phyloP scores from a whole-genome alignment of 2,888 invertebrate genomes.

The Oxycera nigricornis region DNA sequence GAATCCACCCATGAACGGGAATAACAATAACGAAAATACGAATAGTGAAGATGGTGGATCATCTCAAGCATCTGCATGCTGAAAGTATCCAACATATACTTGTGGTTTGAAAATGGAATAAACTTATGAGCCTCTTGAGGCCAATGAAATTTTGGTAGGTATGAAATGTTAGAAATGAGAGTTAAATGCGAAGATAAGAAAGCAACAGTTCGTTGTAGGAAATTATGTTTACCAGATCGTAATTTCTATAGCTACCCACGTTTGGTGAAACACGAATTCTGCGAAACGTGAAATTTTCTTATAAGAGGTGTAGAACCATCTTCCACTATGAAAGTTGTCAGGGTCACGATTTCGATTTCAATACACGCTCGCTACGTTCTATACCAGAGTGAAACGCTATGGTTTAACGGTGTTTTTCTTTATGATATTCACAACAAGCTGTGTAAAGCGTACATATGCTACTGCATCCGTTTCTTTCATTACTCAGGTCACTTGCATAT shows the following conservation, averaged over 20 bases:
- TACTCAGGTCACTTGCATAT: too few species aligned
- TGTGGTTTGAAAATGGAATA: not conserved
- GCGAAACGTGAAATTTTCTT: not conserved
- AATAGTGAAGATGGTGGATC: constrained; percentile 15
- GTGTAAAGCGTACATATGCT: too few species aligned
- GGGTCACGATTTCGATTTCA: constrained; percentile 51
- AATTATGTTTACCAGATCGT: constrained; percentile 6
- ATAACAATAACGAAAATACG: constrained; percentile 25
- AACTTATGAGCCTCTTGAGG: not conserved
- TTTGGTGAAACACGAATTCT: not conserved
- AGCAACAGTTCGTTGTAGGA: not conserved
- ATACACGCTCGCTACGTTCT: not conserved
- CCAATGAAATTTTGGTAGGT: constrained; percentile 23
- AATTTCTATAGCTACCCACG: not conserved
- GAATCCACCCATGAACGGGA: constrained; percentile 36
- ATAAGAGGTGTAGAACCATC: not conserved
- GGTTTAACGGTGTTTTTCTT: not conserved
- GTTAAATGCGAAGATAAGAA: not conserved
- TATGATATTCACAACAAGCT: too few species aligned
- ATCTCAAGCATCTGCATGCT: not conserved
- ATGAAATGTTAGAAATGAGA: not conserved
- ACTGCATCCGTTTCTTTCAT: too few species aligned
- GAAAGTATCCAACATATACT: not conserved
- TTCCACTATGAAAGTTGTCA: constrained; percentile 39
- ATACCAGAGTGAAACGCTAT: not conserved